Evolutionary conservation across 1,140 invertebrate species (phyloP), one percentile per base, ranked within the genome.

Genomic region (Mycetomoellerius zeteki): DNA sequence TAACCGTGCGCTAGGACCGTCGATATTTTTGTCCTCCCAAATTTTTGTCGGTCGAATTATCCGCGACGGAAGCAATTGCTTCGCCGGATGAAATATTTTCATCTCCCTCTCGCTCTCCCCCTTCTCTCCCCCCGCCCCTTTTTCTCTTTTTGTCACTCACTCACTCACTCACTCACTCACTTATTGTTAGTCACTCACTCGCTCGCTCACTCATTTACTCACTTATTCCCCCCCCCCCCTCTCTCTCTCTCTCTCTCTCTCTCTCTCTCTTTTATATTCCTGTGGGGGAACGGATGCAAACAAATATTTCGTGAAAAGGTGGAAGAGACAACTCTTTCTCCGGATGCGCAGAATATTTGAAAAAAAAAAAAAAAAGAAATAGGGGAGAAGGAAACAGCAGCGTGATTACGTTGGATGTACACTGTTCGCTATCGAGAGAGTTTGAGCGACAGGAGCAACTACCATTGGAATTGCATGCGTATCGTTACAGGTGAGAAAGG

Each of bases 321-420:
- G 4, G 12, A n/a, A 72, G 75, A 27, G 7, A 52, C 30, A n/a
- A 7, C 19, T n/a, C 19, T 80, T 67, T 37, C 47, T 73, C 8
- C 56, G 58, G 47, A 58, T 85, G 21, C 14, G 43, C n/a, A 7
- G 14, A n/a, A 10, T 27, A 30, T 37, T 33, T 75, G 16, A n/a
- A 12, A 58, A 81, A 77, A 62, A 65, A 27, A 60, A n/a, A 56
- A 54, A 19, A 54, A 12, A 80, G 60, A 14, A 52, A 21, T 19
- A 1, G n/a, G 16, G 0, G 4, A 50, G 56, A 30, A 85, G 72
- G 64, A 43, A 85, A 50, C 69, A 27, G 37, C 27, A 52, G 21
- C 80, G 62, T 86, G 89, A 90, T 90, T 90, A 90, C 86, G 81
- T 54, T 75, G 78, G 85, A 72, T 69, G 78, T 65, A 52, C 84